Conservation (phyloP, 2,113 vertebrate species). For the human region DNA sequence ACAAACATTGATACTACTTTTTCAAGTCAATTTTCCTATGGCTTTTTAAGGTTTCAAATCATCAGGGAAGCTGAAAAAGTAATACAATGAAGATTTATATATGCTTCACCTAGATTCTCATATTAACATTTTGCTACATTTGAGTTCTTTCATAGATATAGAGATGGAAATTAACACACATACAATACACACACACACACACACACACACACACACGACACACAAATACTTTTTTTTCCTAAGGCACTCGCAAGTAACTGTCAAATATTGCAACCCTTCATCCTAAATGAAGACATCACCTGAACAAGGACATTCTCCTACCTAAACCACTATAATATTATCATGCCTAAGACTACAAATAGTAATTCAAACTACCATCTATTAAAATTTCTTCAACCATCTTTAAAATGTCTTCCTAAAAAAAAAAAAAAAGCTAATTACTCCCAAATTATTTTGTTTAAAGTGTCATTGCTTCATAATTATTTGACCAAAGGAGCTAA, state of each 20-base stretch:
- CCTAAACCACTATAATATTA: background rate
- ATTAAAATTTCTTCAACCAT: background rate
- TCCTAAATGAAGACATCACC: background rate
- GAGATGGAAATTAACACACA: background rate
- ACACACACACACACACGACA: background rate
- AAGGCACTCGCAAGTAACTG: background rate
- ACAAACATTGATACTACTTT: background rate
- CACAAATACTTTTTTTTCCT: background rate
- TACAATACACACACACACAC: background rate
- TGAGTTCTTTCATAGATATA: background rate
- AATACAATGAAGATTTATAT: background rate
- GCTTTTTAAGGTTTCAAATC: background rate
- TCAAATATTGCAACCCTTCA: background rate
- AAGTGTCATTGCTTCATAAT: background rate
- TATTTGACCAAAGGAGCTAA: background rate
- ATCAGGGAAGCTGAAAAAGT: background rate
- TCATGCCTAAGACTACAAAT: background rate
- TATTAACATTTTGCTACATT: background rate
- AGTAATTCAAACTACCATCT: background rate
- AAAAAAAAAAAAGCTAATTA: background rate
- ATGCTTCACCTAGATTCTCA: background rate
- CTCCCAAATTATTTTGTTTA: background rate
- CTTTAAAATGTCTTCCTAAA: background rate
- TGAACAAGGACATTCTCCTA: constrained; percentile 7
- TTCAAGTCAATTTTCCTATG: background rate